Evolutionary conservation across 2,113 vertebrate species (phyloP).

Genomic region (Prinia subflava): DNA sequence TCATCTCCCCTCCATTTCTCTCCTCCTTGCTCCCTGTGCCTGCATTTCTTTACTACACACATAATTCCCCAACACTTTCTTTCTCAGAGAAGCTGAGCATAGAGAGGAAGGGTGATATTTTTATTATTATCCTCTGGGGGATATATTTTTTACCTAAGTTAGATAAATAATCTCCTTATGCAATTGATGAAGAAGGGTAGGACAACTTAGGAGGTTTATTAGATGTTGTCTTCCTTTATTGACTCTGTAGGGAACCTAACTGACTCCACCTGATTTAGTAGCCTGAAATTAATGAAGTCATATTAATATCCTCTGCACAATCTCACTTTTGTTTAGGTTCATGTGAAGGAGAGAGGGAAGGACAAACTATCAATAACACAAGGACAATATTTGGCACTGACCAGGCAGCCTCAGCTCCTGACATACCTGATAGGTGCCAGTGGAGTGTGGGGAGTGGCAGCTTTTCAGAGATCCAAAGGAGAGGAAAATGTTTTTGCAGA

Average conservation of each 20-base stretch:
- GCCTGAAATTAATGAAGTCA: background rate
- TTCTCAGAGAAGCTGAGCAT: background rate
- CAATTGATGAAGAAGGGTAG: background rate
- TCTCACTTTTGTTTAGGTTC: background rate
- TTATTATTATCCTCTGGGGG: background rate
- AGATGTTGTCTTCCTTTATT: background rate
- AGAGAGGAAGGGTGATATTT: background rate
- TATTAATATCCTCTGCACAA: background rate
- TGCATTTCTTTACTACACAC: background rate
- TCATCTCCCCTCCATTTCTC: background rate
- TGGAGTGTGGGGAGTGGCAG: background rate
- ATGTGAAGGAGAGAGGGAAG: background rate
- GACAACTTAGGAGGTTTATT: background rate
- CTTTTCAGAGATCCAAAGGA: background rate
- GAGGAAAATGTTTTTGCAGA: background rate
- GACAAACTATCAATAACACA: background rate
- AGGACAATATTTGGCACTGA: background rate
- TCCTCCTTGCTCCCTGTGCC: background rate
- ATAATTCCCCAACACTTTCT: background rate
- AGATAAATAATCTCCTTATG: background rate
- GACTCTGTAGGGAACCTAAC: background rate
- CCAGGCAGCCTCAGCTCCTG: background rate
- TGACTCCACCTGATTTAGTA: background rate
- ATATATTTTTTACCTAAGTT: background rate
- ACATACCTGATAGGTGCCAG: accelerated